A percentile compares a stretch with the other conserved stretches of the same genome.
Evolutionary conservation across 1,140 invertebrate species (phyloP).

Genomic region (Tenebrio molitor): DNA sequence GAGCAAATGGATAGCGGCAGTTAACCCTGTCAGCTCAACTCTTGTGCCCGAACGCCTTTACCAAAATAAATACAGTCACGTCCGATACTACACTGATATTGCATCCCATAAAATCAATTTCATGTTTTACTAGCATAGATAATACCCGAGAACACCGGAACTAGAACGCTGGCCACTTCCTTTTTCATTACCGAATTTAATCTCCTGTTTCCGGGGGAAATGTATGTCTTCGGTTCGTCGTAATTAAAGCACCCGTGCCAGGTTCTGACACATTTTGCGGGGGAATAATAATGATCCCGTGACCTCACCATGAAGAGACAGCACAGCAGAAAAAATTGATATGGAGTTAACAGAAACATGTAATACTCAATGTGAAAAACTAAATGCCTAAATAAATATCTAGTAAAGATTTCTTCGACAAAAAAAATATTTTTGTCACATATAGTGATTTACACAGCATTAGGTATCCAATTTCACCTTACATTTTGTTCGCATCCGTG

Average conservation of each 20-base stretch:
- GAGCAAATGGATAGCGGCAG: conserved; percentile 55
- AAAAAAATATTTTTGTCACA: too few species aligned
- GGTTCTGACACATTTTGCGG: not conserved
- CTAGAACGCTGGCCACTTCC: not conserved
- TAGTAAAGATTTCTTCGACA: too few species aligned
- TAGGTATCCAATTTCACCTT: too few species aligned
- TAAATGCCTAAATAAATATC: too few species aligned
- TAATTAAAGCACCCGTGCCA: not conserved
- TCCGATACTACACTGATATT: conserved; percentile 44
- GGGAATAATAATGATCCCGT: not conserved
- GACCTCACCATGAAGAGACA: too few species aligned
- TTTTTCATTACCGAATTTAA: conserved; percentile 22
- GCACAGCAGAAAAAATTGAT: too few species aligned
- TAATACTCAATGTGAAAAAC: too few species aligned
- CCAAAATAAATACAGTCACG: conserved; percentile 55
- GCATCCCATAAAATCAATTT: conserved; percentile 43
- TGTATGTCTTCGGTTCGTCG: not conserved
- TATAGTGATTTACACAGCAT: too few species aligned
- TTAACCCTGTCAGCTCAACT: conserved; percentile 58
- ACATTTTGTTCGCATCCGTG: too few species aligned
- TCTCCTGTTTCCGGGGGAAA: conserved; percentile 4
- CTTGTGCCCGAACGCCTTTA: conserved; percentile 49
- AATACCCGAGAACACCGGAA: not conserved
- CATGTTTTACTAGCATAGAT: conserved; percentile 15
- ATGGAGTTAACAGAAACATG: too few species aligned